A percentile compares a stretch with the other conserved stretches of the same genome.
Conservation (phyloP, 2,113 vertebrate genomes). For the Ophthalmotilapia sp. region DNA sequence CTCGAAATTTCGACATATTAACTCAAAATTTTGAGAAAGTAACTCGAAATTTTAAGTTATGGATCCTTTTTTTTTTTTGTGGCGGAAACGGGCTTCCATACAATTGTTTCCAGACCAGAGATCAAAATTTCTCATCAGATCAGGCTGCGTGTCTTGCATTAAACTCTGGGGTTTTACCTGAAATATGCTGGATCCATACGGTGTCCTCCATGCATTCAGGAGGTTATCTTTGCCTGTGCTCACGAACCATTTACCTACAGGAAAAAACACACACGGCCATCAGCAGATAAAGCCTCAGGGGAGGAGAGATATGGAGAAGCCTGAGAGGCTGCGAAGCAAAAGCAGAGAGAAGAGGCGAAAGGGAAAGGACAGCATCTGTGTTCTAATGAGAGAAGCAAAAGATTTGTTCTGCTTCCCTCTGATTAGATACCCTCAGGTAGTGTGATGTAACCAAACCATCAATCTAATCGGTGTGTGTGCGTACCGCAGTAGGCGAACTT, state of each 20-base stretch:
- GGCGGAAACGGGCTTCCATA: too few relatives aligned
- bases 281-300: conserved; percentile 25
- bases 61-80: too few relatives aligned
- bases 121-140: not conserved
- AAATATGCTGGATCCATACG: conserved; percentile 86
- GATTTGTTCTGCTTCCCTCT: conserved; percentile 22
- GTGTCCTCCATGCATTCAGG: conserved; percentile 85
- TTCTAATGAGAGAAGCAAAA: conserved; percentile 5
- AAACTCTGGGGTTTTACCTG: conserved; percentile 65
- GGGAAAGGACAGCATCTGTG: not conserved
- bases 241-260: conserved; percentile 86
- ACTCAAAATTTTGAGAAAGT: too few relatives aligned
- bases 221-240: conserved; percentile 88
- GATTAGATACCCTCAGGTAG: conserved; percentile 27
- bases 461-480: not conserved
- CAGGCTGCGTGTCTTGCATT: not conserved
- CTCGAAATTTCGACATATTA: too few relatives aligned
- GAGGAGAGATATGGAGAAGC: conserved; percentile 7
- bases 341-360: not conserved
- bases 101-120: not conserved
- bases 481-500: conserved; percentile 86
- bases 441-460: conserved; percentile 2
- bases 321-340: not conserved
- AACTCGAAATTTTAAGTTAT: too few relatives aligned
- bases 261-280: conserved; percentile 31